These are phyloP conservation scores for Trachymyrmex cornetzi DNA, from an alignment of 1,140 invertebrate genomes.

Conservation along the genomic window DNA sequence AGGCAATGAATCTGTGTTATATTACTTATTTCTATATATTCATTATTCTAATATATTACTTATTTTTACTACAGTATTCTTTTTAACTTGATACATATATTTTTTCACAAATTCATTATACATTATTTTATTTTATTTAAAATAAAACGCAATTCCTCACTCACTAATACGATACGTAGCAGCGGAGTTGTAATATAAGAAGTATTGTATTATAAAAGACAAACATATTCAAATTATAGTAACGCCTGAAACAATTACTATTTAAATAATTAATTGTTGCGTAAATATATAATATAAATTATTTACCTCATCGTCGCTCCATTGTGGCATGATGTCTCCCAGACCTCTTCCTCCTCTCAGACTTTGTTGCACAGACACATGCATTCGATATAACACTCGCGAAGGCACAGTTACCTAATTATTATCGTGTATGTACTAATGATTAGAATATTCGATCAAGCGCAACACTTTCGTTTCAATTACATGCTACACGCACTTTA, in stretches of 20 bases:
- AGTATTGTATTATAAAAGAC: neutral
- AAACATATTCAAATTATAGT: neutral
- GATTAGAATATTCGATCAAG: neutral
- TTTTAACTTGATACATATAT: neutral
- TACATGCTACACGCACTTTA: neutral
- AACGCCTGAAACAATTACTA: neutral
- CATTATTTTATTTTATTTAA: neutral
- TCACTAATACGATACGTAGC: neutral
- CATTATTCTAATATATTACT: no score
- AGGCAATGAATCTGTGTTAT: neutral
- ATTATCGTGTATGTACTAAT: neutral
- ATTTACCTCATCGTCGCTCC: neutral
- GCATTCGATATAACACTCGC: neutral
- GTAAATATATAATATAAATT: neutral
- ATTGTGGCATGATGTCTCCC: neutral
- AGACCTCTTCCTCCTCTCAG: neutral
- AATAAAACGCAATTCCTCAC: neutral
- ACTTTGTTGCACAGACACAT: neutral
- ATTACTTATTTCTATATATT: no score
- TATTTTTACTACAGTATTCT: neutral
- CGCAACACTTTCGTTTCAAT: neutral
- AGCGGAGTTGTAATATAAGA: neutral
- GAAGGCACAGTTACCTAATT: neutral
- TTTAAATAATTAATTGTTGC: neutral
- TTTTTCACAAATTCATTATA: neutral